phyloP scores from a whole-genome alignment of 2,113 vertebrate species.

The Chaenogobius annularis region DNA sequence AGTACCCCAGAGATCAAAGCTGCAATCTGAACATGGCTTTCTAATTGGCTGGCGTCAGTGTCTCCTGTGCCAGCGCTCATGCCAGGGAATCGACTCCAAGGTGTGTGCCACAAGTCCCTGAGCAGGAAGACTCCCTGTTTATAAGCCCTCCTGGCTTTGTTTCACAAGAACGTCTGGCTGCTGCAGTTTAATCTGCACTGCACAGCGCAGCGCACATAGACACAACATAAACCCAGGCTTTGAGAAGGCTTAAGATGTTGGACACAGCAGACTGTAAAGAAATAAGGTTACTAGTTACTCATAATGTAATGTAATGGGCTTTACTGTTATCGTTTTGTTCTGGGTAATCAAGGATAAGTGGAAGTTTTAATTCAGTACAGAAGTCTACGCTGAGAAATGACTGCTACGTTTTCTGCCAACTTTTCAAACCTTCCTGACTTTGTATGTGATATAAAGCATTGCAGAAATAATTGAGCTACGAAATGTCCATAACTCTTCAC shows the following conservation, averaged over 20 bases:
- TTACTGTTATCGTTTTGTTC: background rate
- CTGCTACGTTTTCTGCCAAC: background rate
- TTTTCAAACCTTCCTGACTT: background rate
- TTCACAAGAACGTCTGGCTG: conserved; percentile 50
- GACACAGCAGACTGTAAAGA: conserved; percentile 43
- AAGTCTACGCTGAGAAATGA: background rate
- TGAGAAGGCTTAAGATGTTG: conserved; percentile 58
- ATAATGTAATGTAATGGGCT: conserved; percentile 34
- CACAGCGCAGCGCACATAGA: conserved; percentile 31
- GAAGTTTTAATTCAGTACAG: background rate
- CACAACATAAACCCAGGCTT: conserved; percentile 37
- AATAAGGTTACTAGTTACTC: conserved; percentile 34
- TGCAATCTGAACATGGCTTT: conserved; percentile 24
- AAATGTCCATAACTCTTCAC: background rate
- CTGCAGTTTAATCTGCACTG: conserved; percentile 54
- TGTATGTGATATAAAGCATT: background rate
- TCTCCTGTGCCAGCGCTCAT: conserved; percentile 26
- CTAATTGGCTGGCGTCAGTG: conserved; percentile 52
- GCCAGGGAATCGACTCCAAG: conserved; percentile 48
- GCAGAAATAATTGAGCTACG: background rate
- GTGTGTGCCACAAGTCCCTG: conserved; percentile 36
- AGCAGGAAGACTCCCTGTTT: conserved; percentile 52
- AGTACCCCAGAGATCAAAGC: conserved; percentile 64
- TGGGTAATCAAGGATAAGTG: background rate
- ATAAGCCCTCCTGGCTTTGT: conserved; percentile 59